phyloP scores from a whole-genome alignment of 2,113 vertebrate genomes.

The Platichthys stellatus region DNA sequence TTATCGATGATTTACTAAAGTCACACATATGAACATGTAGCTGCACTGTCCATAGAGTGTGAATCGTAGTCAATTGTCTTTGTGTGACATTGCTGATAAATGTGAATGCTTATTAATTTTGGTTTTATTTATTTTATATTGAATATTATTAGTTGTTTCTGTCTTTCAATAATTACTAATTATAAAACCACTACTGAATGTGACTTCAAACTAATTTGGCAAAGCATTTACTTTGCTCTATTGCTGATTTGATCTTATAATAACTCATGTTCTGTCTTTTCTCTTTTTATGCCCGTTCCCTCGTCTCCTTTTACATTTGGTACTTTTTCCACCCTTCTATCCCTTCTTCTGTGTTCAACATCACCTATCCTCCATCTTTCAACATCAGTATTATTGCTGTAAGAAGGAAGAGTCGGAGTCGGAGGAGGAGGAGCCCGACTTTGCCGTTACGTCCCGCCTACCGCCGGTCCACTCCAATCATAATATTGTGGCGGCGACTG shows the following conservation, averaged over 20 bases:
- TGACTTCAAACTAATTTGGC: too few relatives aligned
- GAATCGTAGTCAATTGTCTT: too few relatives aligned
- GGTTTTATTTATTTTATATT: too few relatives aligned
- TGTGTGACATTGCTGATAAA: too few relatives aligned
- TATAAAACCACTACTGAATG: too few relatives aligned
- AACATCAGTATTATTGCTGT: slow-evolving; percentile 94
- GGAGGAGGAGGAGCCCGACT: slow-evolving; percentile 98
- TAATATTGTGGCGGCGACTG: slow-evolving; percentile 87
- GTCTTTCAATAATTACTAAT: too few relatives aligned
- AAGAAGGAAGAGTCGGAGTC: slow-evolving; percentile 94
- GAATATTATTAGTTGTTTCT: too few relatives aligned
- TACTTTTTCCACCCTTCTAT: neutral
- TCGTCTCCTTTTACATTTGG: neutral
- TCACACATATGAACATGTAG: neutral
- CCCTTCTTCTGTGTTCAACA: neutral
- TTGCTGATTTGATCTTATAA: neutral
- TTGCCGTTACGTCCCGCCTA: slow-evolving; percentile 89
- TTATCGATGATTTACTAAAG: neutral
- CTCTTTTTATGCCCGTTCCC: neutral
- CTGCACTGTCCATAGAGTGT: too few relatives aligned
- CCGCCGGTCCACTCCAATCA: slow-evolving; percentile 92
- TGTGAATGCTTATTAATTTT: too few relatives aligned
- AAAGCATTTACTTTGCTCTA: neutral
- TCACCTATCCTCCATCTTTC: neutral
- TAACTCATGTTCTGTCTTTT: neutral